Conservation (phyloP, 30 jellyfish, hydroid and myxozoan species). For the Cassiopea xamachana region DNA sequence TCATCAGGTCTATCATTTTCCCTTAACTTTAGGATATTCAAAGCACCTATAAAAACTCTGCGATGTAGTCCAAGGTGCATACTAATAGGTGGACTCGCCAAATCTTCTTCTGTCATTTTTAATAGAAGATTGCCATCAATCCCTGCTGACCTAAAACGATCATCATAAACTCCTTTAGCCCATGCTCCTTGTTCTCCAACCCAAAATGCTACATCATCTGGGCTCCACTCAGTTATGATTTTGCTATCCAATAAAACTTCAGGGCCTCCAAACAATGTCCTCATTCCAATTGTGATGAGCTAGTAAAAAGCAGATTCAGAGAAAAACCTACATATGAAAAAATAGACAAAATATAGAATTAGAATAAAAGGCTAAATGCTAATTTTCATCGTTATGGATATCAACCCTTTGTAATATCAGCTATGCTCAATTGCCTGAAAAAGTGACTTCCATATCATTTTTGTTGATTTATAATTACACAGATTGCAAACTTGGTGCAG, state of each 20-base stretch:
- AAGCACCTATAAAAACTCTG: conserved; percentile 69
- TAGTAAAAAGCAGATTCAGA: not conserved
- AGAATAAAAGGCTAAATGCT: too few relatives aligned
- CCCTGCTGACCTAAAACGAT: conserved; percentile 84
- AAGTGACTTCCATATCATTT: too few relatives aligned
- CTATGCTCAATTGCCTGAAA: too few relatives aligned
- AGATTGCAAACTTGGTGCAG: too few relatives aligned
- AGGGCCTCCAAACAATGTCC: conserved; percentile 67
- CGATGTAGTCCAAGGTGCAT: conserved; percentile 83
- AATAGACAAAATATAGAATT: not conserved
- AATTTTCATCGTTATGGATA: too few relatives aligned
- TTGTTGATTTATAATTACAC: too few relatives aligned
- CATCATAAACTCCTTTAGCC: conserved; percentile 85
- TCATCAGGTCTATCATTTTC: conserved; percentile 60
- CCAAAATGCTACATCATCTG: conserved; percentile 94
- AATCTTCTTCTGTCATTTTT: conserved; percentile 75
- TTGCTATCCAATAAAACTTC: conserved; percentile 66
- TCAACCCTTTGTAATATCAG: too few relatives aligned
- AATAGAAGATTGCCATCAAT: conserved; percentile 89
- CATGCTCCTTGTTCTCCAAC: conserved; percentile 93
- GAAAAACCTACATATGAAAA: not conserved
- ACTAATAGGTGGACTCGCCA: conserved; percentile 65
- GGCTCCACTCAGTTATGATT: conserved; percentile 84
- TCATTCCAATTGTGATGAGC: conserved; percentile 76
- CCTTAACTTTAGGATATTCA: conserved; percentile 25